Evolutionary conservation across 1,140 invertebrate genomes (phyloP).

Genomic region (Diorhabda sublineata): DNA sequence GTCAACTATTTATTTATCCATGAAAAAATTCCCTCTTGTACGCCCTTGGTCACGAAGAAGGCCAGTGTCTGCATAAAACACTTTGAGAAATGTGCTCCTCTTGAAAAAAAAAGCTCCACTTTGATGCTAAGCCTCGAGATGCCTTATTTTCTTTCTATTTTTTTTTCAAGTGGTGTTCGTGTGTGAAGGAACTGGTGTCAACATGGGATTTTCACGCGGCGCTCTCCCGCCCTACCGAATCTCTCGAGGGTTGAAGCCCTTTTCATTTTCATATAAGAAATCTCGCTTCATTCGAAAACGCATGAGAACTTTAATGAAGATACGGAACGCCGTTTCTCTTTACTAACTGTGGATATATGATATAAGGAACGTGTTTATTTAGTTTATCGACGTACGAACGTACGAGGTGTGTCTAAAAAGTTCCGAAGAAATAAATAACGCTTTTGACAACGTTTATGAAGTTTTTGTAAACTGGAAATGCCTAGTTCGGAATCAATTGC

Average conservation of each 20-base stretch:
- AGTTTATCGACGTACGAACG: too few relatives aligned
- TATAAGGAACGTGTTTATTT: background rate
- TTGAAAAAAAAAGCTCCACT: constrained; percentile 28
- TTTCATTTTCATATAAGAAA: constrained; percentile 7
- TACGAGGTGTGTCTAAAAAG: too few relatives aligned
- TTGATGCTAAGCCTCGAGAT: constrained; percentile 33
- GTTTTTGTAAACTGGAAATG: too few relatives aligned
- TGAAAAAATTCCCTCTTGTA: background rate
- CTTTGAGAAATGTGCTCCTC: constrained; percentile 24
- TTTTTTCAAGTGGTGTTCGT: constrained; percentile 30
- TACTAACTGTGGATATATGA: background rate
- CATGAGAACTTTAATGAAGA: background rate
- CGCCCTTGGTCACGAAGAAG: background rate
- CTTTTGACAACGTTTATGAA: too few relatives aligned
- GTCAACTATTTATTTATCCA: too few relatives aligned
- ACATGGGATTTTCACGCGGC: constrained; percentile 34
- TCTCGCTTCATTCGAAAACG: background rate
- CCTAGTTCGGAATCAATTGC: too few relatives aligned
- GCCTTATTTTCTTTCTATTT: constrained; percentile 38
- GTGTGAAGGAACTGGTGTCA: constrained; percentile 37
- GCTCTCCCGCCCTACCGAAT: background rate
- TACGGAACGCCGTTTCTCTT: background rate
- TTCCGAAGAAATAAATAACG: too few relatives aligned
- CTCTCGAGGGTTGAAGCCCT: constrained; percentile 21
- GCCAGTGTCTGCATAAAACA: constrained; percentile 1